Evolutionary conservation across 2,113 vertebrate species (phyloP).

Genomic region (Lamprotornis superbus): DNA sequence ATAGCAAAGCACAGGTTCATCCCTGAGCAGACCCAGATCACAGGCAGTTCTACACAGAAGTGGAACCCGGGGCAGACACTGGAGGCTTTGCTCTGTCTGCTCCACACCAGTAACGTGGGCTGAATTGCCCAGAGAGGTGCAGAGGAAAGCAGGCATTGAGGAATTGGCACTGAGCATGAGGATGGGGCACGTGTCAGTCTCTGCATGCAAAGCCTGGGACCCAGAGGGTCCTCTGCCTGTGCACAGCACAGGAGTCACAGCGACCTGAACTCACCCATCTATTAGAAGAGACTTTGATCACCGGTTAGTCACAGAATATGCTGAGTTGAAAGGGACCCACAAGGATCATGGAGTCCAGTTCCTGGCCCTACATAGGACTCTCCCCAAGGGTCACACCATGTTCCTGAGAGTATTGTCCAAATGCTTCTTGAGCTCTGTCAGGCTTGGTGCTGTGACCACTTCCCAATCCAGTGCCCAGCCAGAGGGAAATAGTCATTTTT

Average conservation of each 20-base stretch:
- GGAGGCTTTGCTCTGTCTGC: neutral
- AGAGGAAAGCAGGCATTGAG: neutral
- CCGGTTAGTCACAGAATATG: neutral
- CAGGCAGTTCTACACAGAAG: neutral
- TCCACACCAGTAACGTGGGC: accelerated
- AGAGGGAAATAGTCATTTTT: neutral
- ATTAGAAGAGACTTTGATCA: neutral
- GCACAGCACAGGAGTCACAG: neutral
- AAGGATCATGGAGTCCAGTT: neutral
- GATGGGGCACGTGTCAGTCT: accelerated
- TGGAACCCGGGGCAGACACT: accelerated
- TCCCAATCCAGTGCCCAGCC: neutral
- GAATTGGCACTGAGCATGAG: neutral
- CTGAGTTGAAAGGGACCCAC: neutral
- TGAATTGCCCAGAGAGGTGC: accelerated
- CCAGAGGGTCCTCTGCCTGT: neutral
- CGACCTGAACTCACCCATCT: accelerated
- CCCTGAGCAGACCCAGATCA: neutral
- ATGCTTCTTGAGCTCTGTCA: neutral
- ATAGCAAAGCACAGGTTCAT: neutral
- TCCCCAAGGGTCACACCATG: neutral
- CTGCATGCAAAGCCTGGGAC: neutral
- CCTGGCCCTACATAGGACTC: neutral
- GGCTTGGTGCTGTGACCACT: neutral
- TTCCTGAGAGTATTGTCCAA: neutral